These are phyloP conservation scores for Furcula furcula DNA, from an alignment of 2,888 invertebrate species.

Conservation along the genomic window DNA sequence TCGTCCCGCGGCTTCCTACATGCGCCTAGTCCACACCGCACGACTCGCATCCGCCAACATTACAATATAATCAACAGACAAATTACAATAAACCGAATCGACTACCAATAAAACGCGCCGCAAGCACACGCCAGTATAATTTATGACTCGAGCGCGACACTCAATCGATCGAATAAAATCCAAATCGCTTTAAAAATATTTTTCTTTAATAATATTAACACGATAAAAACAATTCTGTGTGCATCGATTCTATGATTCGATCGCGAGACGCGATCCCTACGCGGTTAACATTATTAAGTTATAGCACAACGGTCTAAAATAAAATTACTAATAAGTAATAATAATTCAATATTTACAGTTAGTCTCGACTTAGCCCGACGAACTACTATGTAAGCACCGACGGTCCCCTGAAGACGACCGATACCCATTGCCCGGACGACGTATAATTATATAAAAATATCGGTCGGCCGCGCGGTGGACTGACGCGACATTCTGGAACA, in stretches of 20 bases:
- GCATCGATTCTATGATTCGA: constrained; percentile 29
- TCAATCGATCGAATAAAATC: constrained; percentile 46
- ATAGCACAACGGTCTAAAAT: constrained; percentile 77
- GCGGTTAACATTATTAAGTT: constrained; percentile 53
- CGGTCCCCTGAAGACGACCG: constrained; percentile 25
- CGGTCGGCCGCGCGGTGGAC: constrained; percentile 5
- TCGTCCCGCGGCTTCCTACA: constrained; percentile 10
- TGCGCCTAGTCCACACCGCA: constrained; percentile 18
- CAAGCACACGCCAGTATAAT: constrained; percentile 40
- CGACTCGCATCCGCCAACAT: constrained; percentile 42
- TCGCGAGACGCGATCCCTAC: constrained; percentile 28
- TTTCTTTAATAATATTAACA: constrained; percentile 46
- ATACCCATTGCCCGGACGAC: constrained; percentile 26
- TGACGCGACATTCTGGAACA: constrained; percentile 5
- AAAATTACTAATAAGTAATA: constrained; percentile 77
- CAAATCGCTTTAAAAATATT: constrained; percentile 57
- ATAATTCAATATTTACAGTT: constrained; percentile 76
- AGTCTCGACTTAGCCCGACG: constrained; percentile 44
- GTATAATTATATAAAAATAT: constrained; percentile 27
- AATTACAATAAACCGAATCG: constrained; percentile 47
- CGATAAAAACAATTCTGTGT: constrained; percentile 49
- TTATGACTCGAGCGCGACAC: constrained; percentile 41
- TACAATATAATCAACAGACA: constrained; percentile 54
- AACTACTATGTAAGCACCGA: constrained; percentile 40
- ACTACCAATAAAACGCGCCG: constrained; percentile 46